Conservation (phyloP, 2,888 invertebrate genomes). For the Crocallis elinguaria region DNA sequence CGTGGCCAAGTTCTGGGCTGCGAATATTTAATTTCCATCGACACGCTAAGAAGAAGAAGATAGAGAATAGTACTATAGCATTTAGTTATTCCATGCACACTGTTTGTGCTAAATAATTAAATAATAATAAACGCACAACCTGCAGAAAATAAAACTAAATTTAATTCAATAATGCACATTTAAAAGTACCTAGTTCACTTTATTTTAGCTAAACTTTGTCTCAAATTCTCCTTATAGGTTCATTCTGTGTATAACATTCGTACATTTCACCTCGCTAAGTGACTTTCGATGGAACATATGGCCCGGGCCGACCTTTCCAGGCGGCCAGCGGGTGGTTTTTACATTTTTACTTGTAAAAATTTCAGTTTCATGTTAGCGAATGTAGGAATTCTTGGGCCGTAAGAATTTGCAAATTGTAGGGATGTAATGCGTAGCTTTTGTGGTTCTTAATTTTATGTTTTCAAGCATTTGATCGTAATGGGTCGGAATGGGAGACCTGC, state of each 20-base stretch:
- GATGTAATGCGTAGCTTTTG: constrained; percentile 22
- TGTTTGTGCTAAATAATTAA: too few relatives aligned
- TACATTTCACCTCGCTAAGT: constrained; percentile 65
- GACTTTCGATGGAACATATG: constrained; percentile 79
- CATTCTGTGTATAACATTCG: constrained; percentile 46
- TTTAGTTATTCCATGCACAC: too few relatives aligned
- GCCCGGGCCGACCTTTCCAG: constrained; percentile 58
- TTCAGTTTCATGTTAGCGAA: constrained; percentile 49
- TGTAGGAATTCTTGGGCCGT: constrained; percentile 37
- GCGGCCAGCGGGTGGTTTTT: constrained; percentile 65
- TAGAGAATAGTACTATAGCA: too few relatives aligned
- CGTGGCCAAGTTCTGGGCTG: too few relatives aligned
- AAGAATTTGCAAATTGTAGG: constrained; percentile 50
- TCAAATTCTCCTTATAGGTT: constrained; percentile 16
- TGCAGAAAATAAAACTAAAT: too few relatives aligned
- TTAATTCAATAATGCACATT: too few relatives aligned
- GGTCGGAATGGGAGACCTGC: too few relatives aligned
- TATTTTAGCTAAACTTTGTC: neutral
- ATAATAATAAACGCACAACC: too few relatives aligned
- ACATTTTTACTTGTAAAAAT: constrained; percentile 69
- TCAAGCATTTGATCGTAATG: neutral
- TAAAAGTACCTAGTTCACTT: neutral
- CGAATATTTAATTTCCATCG: too few relatives aligned
- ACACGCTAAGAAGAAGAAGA: too few relatives aligned
- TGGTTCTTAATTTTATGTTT: neutral